A percentile compares a stretch with the other conserved stretches of the same genome.
phyloP scores from a whole-genome alignment of 2,888 invertebrate species.

The Cremastobaeus sp. region DNA sequence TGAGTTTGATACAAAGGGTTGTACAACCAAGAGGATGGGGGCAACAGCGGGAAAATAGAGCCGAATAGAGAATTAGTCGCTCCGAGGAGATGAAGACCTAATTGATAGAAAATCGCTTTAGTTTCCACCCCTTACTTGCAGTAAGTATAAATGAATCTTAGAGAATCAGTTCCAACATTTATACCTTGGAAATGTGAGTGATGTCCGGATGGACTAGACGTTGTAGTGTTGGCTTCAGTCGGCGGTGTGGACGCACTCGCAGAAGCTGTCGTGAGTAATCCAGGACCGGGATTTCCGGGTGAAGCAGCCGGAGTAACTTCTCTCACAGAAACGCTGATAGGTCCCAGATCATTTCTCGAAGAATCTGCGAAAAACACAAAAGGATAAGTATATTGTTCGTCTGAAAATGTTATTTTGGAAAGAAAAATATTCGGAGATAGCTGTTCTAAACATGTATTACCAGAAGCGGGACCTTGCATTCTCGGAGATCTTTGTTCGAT shows the following conservation, averaged over 20 bases:
- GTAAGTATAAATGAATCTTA: too few species aligned
- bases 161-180: too few species aligned
- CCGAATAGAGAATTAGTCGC: constrained; percentile 75
- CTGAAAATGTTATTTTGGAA: background rate
- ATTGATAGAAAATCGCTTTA: constrained; percentile 26
- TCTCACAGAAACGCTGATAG: constrained; percentile 75
- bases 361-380: constrained; percentile 70
- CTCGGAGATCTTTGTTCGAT: constrained; percentile 76
- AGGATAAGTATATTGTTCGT: too few species aligned
- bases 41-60: constrained; percentile 76
- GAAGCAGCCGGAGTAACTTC: constrained; percentile 73
- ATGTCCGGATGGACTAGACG: constrained; percentile 73
- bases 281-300: constrained; percentile 73
- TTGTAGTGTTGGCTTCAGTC: constrained; percentile 68
- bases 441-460: constrained; percentile 55
- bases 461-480: constrained; percentile 69
- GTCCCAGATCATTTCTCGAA: constrained; percentile 73
- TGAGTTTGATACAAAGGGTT: constrained; percentile 76
- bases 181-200: constrained; percentile 76
- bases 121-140: too few species aligned
- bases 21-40: constrained; percentile 76
- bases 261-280: constrained; percentile 74
- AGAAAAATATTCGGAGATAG: background rate
- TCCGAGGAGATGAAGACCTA: constrained; percentile 75
- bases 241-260: constrained; percentile 74